These are phyloP conservation scores for Tuberolachnus salignus DNA, from an alignment of 2,888 invertebrate species.

Conservation along the genomic window DNA sequence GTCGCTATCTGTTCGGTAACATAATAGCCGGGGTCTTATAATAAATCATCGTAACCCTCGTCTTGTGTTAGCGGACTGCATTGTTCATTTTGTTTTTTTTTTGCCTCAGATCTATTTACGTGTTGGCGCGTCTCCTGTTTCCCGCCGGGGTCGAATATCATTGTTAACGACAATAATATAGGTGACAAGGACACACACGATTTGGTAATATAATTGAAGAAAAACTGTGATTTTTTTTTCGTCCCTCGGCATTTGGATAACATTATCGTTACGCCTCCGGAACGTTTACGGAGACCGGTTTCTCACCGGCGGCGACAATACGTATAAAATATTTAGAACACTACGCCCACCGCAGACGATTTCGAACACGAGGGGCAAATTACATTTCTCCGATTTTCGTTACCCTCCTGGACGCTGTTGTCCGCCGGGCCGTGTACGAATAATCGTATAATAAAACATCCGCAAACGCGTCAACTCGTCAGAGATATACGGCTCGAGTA, in stretches of 20 bases:
- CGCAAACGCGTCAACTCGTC: slow-evolving; percentile 1
- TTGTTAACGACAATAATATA: not conserved
- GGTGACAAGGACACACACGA: slow-evolving; percentile 9
- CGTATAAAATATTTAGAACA: not conserved
- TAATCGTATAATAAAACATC: not conserved
- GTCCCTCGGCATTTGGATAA: not conserved
- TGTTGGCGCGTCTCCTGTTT: slow-evolving; percentile 43
- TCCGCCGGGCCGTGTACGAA: not conserved
- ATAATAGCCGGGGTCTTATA: not conserved
- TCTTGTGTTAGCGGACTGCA: not conserved
- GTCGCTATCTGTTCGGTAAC: not conserved
- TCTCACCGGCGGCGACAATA: not conserved
- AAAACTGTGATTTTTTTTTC: not conserved
- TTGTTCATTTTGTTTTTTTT: slow-evolving; percentile 11
- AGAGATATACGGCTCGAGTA: slow-evolving; percentile 1
- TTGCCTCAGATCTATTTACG: not conserved
- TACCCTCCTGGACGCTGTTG: no score
- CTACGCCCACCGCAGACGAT: slow-evolving; percentile 7
- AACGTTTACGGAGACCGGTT: slow-evolving; percentile 44
- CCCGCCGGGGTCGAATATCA: slow-evolving; percentile 42
- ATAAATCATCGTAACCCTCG: slow-evolving; percentile 44
- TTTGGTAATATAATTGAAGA: not conserved
- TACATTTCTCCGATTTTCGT: no score
- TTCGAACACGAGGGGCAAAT: slow-evolving; percentile 12
- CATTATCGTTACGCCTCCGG: slow-evolving; percentile 41